Base-by-base conservation (phyloP, 1,140 invertebrate genomes). In the Palaemon carinicauda region DNA sequence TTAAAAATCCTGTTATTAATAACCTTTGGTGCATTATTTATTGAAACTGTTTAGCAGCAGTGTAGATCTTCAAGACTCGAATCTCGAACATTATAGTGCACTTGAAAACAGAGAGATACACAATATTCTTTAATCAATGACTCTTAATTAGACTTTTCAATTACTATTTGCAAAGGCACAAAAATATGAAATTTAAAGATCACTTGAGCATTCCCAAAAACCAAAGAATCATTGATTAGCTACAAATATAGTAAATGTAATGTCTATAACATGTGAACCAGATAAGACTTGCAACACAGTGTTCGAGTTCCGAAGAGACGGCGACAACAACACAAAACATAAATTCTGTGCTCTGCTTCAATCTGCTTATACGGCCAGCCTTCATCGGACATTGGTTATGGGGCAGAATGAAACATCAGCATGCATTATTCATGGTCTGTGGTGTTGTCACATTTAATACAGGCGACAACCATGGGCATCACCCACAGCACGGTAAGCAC, bases 401-500 rank as follows among this genome's bases (percentile, higher is more conserved):
- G 73, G 60, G 14, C 73, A 29, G 19, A 56, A 52, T 29, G 73
- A 75, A 56, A 31, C 53, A 56, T 53, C 33, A 41, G 41, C 21
- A 41, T 73, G 41, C 82, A 60, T 24, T 12, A 60, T 53, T 54
- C 51, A 71, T 60, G 82, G 52, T 41, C 71, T 56, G 82, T 27
- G 60, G 73, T 75, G 27, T 75, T 54, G 21, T 41, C 71, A 83
- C 82, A 53, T 29, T 41, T 5, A 52, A 54, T 77, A 77, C 69
- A 83, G 82, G 73, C 71, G 53, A 83, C 69, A 73, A 82, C 53
- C 82, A 83, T 75, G 71, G 29, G 54, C 52, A 21, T 75, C 82
- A 83, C 82, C 82, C 82, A 52, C 71, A 77, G 82, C 82, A 80
- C 73, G 33, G 52, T 77, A 75, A 83, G 82, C 82, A 83, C 73